A percentile compares a stretch with the other conserved stretches of the same genome.
Evolutionary conservation across 2,113 vertebrate genomes (phyloP).

Genomic region (Marmota monax): DNA sequence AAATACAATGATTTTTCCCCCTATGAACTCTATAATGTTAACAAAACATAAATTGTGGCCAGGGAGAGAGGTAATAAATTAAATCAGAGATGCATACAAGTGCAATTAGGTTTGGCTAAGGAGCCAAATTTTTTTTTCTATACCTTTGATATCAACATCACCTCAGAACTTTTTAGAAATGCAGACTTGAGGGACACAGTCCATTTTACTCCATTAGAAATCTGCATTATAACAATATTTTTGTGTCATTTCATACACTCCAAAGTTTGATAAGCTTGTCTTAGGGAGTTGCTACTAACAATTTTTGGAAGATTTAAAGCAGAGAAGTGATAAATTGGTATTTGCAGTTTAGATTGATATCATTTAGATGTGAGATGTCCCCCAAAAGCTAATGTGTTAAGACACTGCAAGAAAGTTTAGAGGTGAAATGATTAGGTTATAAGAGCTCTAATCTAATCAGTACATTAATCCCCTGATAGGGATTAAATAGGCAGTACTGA

Average conservation of each 20-base stretch:
- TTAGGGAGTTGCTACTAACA: background rate
- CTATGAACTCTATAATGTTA: background rate
- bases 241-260: background rate
- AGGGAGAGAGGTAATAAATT: background rate
- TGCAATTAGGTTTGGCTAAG: background rate
- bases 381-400: too few species aligned
- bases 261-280: background rate
- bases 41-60: background rate
- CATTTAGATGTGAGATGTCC: too few species aligned
- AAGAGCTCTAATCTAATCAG: too few species aligned
- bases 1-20: background rate
- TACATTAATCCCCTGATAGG: too few species aligned
- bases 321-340: background rate
- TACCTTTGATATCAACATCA: background rate
- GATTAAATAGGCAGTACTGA: too few species aligned
- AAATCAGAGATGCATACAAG: background rate
- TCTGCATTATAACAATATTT: background rate
- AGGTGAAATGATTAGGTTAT: too few species aligned
- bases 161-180: background rate
- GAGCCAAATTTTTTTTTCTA: background rate
- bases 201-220: background rate
- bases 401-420: too few species aligned
- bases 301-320: conserved; percentile 6
- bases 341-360: conserved; percentile 1
- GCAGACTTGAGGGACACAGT: background rate